These are phyloP conservation scores for Balearica regulorum DNA, from an alignment of 2,797 vertebrate species.

Conservation along the genomic window DNA sequence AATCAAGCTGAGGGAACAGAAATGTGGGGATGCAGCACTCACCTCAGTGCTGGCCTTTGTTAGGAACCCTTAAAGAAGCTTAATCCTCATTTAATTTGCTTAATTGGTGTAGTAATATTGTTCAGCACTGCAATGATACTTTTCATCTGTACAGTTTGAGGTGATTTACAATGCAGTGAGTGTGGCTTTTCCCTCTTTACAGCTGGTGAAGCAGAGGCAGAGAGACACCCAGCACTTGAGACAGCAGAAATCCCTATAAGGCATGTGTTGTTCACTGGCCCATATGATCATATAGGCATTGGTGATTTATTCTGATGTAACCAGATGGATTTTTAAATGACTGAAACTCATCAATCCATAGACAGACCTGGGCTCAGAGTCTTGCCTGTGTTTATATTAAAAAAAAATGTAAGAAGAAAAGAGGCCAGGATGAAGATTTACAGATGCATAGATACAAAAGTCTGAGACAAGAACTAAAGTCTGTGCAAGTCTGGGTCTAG, in stretches of 20 bases:
- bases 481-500: background rate
- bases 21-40: background rate
- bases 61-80: background rate
- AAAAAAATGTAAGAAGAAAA: background rate
- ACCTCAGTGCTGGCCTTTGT: background rate
- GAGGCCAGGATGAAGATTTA: background rate
- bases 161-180: background rate
- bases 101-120: background rate
- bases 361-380: background rate
- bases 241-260: background rate
- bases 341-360: background rate
- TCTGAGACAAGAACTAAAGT: background rate
- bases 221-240: background rate
- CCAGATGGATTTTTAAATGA: background rate
- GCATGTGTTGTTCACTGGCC: background rate
- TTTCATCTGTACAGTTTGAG: background rate
- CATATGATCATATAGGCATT: background rate
- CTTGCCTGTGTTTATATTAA: background rate
- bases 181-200: background rate
- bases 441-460: background rate
- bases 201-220: background rate
- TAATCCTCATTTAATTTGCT: background rate
- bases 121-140: background rate
- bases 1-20: background rate
- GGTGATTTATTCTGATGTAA: background rate